Conservation (phyloP, 53 echinoderm and acorn worm species). For the Luidia sarsii region DNA sequence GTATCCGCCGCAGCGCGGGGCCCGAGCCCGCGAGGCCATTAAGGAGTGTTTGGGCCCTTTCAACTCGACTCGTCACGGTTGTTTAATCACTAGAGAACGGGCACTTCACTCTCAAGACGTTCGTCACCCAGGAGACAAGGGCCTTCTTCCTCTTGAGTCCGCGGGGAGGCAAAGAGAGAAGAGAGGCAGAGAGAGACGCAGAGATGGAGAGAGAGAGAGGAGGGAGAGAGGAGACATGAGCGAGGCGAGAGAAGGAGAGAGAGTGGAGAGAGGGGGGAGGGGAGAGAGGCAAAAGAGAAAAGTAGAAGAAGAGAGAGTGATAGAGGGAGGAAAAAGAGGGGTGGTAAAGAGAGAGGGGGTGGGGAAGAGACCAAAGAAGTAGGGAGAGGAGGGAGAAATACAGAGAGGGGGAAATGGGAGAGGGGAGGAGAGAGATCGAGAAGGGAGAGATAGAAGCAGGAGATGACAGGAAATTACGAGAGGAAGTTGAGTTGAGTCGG, state of each 20-base stretch:
- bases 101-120: conserved; percentile 50
- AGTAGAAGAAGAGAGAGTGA: background rate
- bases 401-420: background rate
- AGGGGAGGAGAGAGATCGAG: too few species aligned
- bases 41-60: conserved; percentile 29
- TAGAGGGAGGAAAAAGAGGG: background rate
- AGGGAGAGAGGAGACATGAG: too few species aligned
- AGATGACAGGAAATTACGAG: background rate
- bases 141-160: too few species aligned
- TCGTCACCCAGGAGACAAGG: conserved; percentile 41
- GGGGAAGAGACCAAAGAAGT: conserved; percentile 5
- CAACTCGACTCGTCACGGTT: conserved; percentile 34
- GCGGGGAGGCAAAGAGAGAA: too few species aligned
- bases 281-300: background rate
- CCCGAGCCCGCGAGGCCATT: conserved; percentile 27
- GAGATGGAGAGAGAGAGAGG: background rate
- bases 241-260: background rate
- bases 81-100: conserved; percentile 53
- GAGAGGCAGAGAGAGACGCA: background rate
- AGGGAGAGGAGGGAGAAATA: background rate
- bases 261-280: background rate
- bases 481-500: background rate
- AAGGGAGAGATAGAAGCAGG: background rate
- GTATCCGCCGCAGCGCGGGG: background rate
- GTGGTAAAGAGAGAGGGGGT: background rate